Conservation (phyloP, 2,113 vertebrate species). For the Sceloporus undulatus region DNA sequence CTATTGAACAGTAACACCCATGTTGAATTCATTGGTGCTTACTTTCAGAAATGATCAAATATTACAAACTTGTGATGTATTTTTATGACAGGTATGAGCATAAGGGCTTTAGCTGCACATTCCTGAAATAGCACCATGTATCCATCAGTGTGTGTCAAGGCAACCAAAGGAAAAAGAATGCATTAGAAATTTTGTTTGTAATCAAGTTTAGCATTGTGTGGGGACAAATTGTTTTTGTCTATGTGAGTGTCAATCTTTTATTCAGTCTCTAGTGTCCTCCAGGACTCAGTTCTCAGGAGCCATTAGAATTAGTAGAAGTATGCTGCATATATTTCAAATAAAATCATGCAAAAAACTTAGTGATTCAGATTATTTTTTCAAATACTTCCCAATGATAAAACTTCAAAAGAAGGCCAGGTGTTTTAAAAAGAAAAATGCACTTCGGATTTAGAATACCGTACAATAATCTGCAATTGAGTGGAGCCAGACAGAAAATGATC, state of each 20-base stretch:
- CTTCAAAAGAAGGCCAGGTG: constrained; percentile 26
- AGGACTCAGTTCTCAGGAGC: background rate
- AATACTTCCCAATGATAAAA: background rate
- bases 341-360: constrained; percentile 26
- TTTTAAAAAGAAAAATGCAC: background rate
- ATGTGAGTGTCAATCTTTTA: background rate
- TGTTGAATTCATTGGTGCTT: too few relatives aligned
- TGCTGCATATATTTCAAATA: background rate
- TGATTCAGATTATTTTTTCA: constrained; percentile 15
- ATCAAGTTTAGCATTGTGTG: background rate
- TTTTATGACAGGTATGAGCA: background rate
- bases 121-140: background rate
- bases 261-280: background rate
- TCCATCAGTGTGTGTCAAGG: background rate
- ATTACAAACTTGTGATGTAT: background rate
- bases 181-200: constrained; percentile 6
- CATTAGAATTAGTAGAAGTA: constrained; percentile 23
- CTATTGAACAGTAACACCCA: too few relatives aligned
- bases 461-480: constrained; percentile 40
- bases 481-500: constrained; percentile 46
- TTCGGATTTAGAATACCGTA: constrained; percentile 13
- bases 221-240: background rate
- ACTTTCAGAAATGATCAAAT: background rate
- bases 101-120: background rate
- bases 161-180: background rate